Percentiles rank a stretch among this genome's conserved stretches.
Conservation (phyloP, 1,140 invertebrate genomes). For the Mya arenaria region DNA sequence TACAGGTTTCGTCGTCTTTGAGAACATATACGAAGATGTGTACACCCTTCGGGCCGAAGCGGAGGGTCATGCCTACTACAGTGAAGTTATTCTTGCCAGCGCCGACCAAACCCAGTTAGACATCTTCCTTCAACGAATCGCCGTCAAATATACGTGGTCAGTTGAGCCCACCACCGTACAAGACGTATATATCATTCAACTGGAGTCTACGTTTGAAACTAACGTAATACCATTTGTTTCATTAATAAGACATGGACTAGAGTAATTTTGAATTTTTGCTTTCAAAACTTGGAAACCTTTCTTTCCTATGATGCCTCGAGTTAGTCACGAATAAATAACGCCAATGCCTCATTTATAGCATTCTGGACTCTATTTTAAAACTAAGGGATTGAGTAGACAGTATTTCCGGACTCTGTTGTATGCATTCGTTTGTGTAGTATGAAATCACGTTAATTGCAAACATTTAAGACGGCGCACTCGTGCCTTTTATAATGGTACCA, state of each 20-base stretch:
- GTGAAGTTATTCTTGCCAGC: constrained; percentile 51
- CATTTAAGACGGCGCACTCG: not conserved
- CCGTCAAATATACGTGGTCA: constrained; percentile 62
- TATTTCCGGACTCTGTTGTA: not conserved
- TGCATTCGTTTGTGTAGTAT: not conserved
- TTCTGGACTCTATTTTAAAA: not conserved
- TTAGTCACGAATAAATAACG: not conserved
- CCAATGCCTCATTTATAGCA: not conserved
- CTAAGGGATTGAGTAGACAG: not conserved
- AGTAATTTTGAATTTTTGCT: too few species aligned
- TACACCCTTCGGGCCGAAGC: constrained; percentile 56
- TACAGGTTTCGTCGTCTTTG: constrained; percentile 57
- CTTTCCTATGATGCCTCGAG: too few species aligned
- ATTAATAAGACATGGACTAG: not conserved
- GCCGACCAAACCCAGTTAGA: constrained; percentile 18
- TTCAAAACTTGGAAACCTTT: too few species aligned
- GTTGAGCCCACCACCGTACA: constrained; percentile 57
- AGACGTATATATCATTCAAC: constrained; percentile 60
- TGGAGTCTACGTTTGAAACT: constrained; percentile 63
- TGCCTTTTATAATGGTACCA: not conserved
- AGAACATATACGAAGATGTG: constrained; percentile 56
- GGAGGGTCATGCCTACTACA: constrained; percentile 53
- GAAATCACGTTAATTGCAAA: not conserved
- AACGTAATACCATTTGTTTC: constrained; percentile 14
- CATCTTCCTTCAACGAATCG: constrained; percentile 63